Evolutionary conservation across 2,113 vertebrate genomes (phyloP).

Genomic region (Agelaius tricolor): DNA sequence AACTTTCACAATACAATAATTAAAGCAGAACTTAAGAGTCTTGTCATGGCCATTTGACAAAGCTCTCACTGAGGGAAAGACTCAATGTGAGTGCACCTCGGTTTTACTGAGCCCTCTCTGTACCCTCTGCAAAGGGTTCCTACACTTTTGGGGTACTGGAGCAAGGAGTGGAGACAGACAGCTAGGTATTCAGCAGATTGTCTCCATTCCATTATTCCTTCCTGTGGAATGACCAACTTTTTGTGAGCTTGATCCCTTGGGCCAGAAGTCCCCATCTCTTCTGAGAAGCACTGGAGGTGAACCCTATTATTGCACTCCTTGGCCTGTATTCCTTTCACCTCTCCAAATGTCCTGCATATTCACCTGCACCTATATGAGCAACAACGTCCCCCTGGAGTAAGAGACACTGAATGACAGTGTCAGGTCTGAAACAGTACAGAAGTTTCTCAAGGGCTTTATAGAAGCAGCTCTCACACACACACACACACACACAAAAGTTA

Average conservation of each 20-base stretch:
- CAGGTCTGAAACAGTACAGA: neutral
- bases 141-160: neutral
- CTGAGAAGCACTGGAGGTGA: neutral
- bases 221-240: neutral
- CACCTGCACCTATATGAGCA: neutral
- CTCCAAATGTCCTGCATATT: neutral
- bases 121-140: neutral
- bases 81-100: neutral
- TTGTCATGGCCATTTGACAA: neutral
- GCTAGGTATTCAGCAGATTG: neutral
- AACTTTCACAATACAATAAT: neutral
- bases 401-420: neutral
- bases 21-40: neutral
- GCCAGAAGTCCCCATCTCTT: neutral
- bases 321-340: neutral
- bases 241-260: fast-evolving
- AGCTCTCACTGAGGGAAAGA: neutral
- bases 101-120: neutral
- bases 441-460: neutral
- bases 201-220: neutral
- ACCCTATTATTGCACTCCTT: neutral
- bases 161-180: neutral
- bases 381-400: neutral
- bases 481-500: neutral
- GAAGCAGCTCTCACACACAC: neutral